Base-by-base conservation (phyloP, 2,797 vertebrate species). In the Lagorchestes hirsutus region DNA sequence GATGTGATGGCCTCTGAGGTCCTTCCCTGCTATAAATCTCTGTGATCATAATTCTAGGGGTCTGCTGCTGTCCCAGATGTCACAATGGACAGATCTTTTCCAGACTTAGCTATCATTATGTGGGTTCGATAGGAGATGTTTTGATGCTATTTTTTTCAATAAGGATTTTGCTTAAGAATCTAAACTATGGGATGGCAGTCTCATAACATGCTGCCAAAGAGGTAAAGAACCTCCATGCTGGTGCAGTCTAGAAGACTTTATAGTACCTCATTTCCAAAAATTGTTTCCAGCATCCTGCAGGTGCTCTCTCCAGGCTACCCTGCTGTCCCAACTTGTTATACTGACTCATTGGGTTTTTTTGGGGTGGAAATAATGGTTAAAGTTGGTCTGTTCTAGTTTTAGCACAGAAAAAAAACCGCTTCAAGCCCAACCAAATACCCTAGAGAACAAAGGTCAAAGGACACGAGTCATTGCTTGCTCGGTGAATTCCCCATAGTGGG, bases 361-460 rank as follows among this genome's bases (percentile, higher is more conserved):
- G 87, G 95, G 94, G 54, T 46, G 46, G 92, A 91, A 95, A 96
- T 92, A 62, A 87, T 27, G 1, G 50, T 59, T 67, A 50, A 82
- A 87, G 54, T 92, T 96, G 40, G 56, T 92, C 55, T 67, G 28
- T 50, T 54, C 50, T 56, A 12, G 14, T 74, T 90, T 82, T 62
- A 95, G 92, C 34, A 92, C 92, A 92, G 74, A 67, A 46, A 59
- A 9, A 59, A 52, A 22, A 57, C 40, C 14, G 27, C 93, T 58
- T n/a, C 52, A 92, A 50, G 5, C 16, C 31, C 12, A 91, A 59
- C 67, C 92, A 22, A 55, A 4, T 55, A 55, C 54, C 24, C 92
- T n/a, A 2, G 14, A 27, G 16, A 50, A 46, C 92, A 59, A 95
- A 40, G 52, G 54, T 54, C 6, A 14, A 92, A 82, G 90, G 55